A percentile compares a stretch with the other conserved stretches of the same genome.
Conservation (phyloP, 2,113 vertebrate species). For the Micronycteris hirsuta region DNA sequence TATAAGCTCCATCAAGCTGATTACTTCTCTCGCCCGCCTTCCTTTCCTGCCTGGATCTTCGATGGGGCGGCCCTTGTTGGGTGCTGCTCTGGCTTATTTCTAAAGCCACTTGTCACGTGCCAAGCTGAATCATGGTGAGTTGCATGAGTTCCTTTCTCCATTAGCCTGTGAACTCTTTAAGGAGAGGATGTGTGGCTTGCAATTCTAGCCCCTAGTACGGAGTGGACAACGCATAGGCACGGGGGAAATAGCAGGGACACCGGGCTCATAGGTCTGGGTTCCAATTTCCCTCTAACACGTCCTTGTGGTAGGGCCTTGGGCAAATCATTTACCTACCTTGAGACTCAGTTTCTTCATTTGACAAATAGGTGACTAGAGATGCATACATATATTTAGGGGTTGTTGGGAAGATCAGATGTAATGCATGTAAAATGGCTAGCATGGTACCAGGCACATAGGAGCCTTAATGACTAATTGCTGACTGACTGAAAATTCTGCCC, state of each 20-base stretch:
- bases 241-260: background rate
- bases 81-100: background rate
- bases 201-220: background rate
- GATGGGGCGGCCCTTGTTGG: background rate
- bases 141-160: background rate
- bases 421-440: background rate
- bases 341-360: background rate
- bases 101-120: background rate
- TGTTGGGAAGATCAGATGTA: background rate
- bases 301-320: background rate
- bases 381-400: fast-evolving
- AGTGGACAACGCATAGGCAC: background rate
- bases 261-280: background rate
- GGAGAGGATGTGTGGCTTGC: background rate
- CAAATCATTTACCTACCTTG: background rate
- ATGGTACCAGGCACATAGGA: background rate
- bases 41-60: background rate
- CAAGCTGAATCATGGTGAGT: background rate
- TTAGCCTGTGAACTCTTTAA: background rate
- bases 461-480: background rate
- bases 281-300: background rate
- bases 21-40: background rate
- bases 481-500: background rate
- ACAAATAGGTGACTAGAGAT: background rate
- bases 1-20: background rate